A percentile compares a stretch with the other conserved stretches of the same genome.
Conservation (phyloP, 2,113 vertebrate species). For the Nettapus auritus region DNA sequence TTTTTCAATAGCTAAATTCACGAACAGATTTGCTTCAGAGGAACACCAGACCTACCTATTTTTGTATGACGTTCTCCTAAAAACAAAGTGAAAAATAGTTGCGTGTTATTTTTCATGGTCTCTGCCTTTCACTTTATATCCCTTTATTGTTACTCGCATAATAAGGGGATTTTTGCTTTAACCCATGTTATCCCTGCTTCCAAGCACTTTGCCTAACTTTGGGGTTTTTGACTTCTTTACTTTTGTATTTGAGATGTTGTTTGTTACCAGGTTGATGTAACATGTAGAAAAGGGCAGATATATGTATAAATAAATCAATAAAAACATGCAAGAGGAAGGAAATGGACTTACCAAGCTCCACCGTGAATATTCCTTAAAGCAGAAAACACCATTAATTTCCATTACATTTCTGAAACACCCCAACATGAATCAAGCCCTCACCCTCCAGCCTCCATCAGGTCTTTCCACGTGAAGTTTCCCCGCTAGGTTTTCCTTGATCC, state of each 20-base stretch:
- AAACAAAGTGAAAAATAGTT: fast-evolving
- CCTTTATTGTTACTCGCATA: fast-evolving
- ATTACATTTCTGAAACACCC: too few relatives aligned
- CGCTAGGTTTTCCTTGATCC: neutral
- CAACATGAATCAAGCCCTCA: fast-evolving
- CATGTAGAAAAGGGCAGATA: neutral
- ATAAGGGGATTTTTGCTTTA: fast-evolving
- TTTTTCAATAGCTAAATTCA: neutral
- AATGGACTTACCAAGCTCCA: neutral
- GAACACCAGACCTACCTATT: neutral
- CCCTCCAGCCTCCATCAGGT: neutral
- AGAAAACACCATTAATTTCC: neutral
- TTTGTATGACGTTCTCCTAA: neutral
- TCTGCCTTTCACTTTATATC: neutral
- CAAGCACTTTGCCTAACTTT: too few relatives aligned
- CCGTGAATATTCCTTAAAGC: neutral
- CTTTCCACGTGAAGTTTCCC: fast-evolving
- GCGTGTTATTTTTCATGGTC: fast-evolving
- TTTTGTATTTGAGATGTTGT: neutral
- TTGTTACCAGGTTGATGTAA: neutral
- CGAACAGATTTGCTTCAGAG: fast-evolving
- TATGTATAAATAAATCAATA: too few relatives aligned
- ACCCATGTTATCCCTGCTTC: fast-evolving
- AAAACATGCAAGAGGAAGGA: neutral
- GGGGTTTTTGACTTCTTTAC: neutral